Evolutionary conservation across 2,797 vertebrate species (phyloP).

Genomic region (Gambelia wislizenii): DNA sequence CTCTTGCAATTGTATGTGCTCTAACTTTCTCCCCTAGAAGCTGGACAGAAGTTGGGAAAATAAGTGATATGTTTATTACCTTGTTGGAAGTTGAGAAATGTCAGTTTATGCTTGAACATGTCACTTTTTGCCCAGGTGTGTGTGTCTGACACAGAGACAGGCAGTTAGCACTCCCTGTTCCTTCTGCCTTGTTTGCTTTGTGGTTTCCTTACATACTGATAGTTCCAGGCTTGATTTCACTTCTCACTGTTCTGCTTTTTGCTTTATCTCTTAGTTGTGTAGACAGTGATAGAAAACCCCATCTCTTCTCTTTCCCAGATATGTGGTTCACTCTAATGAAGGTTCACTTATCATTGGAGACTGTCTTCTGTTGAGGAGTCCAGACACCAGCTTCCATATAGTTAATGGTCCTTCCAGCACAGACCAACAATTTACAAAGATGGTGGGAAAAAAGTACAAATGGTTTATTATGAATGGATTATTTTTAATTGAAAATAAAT

Average conservation of each 20-base stretch:
- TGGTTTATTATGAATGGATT: neutral
- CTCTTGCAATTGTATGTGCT: neutral
- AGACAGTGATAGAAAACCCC: neutral
- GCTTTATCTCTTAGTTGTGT: neutral
- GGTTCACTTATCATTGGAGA: neutral
- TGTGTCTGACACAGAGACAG: neutral
- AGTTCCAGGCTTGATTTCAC: neutral
- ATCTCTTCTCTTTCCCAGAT: neutral
- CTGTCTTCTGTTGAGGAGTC: neutral
- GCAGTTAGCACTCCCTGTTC: neutral
- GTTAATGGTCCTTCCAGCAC: neutral
- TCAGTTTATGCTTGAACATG: neutral
- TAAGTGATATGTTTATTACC: neutral
- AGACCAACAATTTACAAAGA: neutral
- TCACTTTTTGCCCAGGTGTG: neutral
- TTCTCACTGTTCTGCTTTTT: too few species aligned
- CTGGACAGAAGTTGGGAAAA: neutral
- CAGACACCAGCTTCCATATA: neutral
- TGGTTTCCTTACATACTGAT: neutral
- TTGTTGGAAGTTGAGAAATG: neutral
- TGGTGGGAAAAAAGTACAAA: too few species aligned
- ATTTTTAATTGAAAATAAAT: neutral
- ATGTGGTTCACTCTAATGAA: neutral
- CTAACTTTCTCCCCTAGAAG: neutral
- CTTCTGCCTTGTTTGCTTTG: neutral